Evolutionary conservation across 1,140 invertebrate species (phyloP), one percentile per base, ranked within the genome.

Genomic region (Brachionus rotundiformis): DNA sequence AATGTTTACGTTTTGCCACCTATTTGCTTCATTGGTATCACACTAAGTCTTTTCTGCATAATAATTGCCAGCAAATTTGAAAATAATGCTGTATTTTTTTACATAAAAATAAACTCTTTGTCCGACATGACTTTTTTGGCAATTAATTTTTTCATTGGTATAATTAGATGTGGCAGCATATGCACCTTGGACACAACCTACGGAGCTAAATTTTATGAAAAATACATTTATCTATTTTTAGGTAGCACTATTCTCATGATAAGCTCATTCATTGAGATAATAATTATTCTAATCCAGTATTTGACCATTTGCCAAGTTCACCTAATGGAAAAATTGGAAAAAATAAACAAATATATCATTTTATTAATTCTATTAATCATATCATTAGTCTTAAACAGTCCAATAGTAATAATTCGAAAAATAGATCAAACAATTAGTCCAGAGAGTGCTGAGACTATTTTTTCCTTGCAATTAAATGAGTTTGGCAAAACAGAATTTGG

Each of bases 201-300:
- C 59, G 47, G 1, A 39, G 27, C 76, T 4, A 79, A 79, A 59
- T 59, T 79, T 41, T 79, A 79, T 39, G 76, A 79, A 59, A 16
- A 36, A 25, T 79, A 79, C 47, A 79, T 79, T 27, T 79, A 79
- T 63, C 16, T 79, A 27, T 79, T 79, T 31, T 16, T 79, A 23
- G 76, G 76, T 11, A 79, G 29, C 23, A 27, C 76, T 19, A 2
- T 79, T 59, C 23, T 79, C 23, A 16, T 79, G 19, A 19, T 79
- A 25, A 31, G 33, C n/a, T 27, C 76, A 39, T 79, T 79, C 19
- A 31, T 79, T 39, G 76, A 79, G 19, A 63, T 79, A 19, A 1
- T 61, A 3, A 23, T 79, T 19, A 27, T 31, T 41, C 36, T 79
- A 25, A 54, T 11, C 39, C 76, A 31, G 5, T 36, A 33, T 44